Evolutionary conservation across 2,113 vertebrate genomes (phyloP), one percentile per base, ranked within the genome.

Genomic region (Phasianus colchicus): DNA sequence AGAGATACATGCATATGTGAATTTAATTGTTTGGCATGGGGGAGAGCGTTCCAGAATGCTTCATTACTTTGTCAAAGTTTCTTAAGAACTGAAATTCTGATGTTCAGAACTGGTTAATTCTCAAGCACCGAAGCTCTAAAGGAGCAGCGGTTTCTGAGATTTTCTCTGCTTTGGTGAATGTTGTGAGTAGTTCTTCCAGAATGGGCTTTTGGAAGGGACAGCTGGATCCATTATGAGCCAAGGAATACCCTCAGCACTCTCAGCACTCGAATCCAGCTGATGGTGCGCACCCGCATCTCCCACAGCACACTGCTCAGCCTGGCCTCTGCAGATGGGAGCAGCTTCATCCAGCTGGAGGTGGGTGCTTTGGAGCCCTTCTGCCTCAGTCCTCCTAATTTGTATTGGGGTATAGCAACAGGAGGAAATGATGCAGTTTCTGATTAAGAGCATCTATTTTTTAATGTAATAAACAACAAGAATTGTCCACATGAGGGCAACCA

Each of bases 121-220:
- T 84, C 22, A 34, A 89, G n/a, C 52, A 61, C 30, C 21, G 48
- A 18, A 48, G n/a, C 61, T 63, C 57, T 63, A 57, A 78, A 6
- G 4, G 43, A 73, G 25, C 36, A 40, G 43, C 17, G 6, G 19
- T 42, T 90, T 78, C 81, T 40, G 74, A 76, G 40, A 43, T 87
- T 73, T 86, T 58, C 8, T 1, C 25, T n/a, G 47, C 0, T 60
- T 76, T 71, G 43, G 72, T 85, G 19, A 72, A 13, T 38, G 9
- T 22, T 82, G 24, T 82, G 34, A 47, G 30, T 96, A 99, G 99
- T 90, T 50, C 96, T 98, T 29, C 98, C 98, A 30, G 98, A 99
- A 94, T 99, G 98, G 98, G 98, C 98, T 47, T 98, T 99, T 25
- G 98, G 97, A 91, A 97, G 95, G 32, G 96, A 97, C 90, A 98